A percentile compares a stretch with the other conserved stretches of the same genome.
Evolutionary conservation across 1,140 invertebrate species (phyloP).

Genomic region (Leptinotarsa lineolata): DNA sequence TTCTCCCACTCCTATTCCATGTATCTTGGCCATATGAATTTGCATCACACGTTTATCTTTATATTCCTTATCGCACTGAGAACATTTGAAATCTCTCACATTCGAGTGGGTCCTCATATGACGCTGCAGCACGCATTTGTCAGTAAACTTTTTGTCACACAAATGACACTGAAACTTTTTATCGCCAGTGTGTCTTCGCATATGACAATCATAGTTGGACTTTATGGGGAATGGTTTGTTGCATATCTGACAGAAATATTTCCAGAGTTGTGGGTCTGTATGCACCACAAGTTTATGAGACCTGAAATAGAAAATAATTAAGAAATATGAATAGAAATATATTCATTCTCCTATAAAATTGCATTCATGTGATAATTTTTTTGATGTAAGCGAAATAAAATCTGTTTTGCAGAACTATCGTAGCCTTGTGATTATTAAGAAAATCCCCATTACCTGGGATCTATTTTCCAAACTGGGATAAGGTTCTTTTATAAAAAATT

Average conservation of each 20-base stretch:
- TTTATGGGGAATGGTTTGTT: conserved; percentile 49
- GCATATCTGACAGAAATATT: conserved; percentile 50
- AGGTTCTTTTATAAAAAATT: too few species aligned
- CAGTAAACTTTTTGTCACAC: conserved; percentile 72
- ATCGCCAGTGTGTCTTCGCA: conserved; percentile 43
- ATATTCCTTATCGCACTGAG: conserved; percentile 43
- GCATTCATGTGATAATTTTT: too few species aligned
- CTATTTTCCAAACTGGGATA: too few species aligned
- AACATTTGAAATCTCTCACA: conserved; percentile 40
- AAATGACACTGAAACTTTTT: conserved; percentile 75
- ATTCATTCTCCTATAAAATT: too few species aligned
- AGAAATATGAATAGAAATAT: too few species aligned
- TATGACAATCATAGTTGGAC: conserved; percentile 43
- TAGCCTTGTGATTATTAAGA: too few species aligned
- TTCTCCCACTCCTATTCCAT: conserved; percentile 41
- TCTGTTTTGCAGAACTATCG: too few species aligned
- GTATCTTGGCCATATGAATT: conserved; percentile 36
- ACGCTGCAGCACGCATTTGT: conserved; percentile 44
- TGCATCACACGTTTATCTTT: conserved; percentile 45
- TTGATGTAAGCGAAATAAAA: too few species aligned
- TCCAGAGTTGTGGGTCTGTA: conserved; percentile 41
- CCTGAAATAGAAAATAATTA: conserved; percentile 24
- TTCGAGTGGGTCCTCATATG: conserved; percentile 49
- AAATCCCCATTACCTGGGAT: too few species aligned
- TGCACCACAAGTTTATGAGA: conserved; percentile 46